Conservation (phyloP, 2,797 vertebrate species). For the Paguma larvata region DNA sequence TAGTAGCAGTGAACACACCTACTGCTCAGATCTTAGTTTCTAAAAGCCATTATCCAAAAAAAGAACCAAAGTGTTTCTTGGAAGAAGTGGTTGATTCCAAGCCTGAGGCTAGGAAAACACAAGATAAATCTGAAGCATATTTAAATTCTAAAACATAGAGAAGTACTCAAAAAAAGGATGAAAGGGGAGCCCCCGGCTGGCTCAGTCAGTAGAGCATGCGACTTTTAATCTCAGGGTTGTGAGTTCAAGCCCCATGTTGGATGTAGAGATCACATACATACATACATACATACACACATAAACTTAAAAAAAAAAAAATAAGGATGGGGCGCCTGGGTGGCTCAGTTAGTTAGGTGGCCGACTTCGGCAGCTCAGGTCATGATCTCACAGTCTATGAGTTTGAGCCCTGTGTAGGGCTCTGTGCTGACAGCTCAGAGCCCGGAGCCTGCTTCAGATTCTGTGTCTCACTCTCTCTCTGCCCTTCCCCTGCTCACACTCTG, state of each 20-base stretch:
- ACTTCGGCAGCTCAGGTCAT: too few relatives aligned
- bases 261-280: neutral
- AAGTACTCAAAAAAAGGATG: neutral
- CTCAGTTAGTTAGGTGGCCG: too few relatives aligned
- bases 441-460: too few relatives aligned
- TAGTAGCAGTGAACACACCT: neutral
- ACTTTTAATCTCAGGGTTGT: neutral
- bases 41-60: constrained; percentile 10
- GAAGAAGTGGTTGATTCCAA: neutral
- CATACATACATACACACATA: too few relatives aligned
- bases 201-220: neutral
- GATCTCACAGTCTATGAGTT: too few relatives aligned
- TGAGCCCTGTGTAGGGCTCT: too few relatives aligned
- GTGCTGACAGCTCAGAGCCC: too few relatives aligned
- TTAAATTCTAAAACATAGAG: neutral
- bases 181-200: neutral
- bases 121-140: neutral
- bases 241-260: neutral
- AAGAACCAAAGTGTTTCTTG: neutral
- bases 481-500: too few relatives aligned
- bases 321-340: neutral
- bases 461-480: too few relatives aligned
- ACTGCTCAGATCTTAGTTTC: neutral
- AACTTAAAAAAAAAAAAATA: neutral
- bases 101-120: neutral